These are phyloP conservation scores for Thaumatotibia leucotreta DNA, from an alignment of 1,140 invertebrate species.

Conservation along the genomic window DNA sequence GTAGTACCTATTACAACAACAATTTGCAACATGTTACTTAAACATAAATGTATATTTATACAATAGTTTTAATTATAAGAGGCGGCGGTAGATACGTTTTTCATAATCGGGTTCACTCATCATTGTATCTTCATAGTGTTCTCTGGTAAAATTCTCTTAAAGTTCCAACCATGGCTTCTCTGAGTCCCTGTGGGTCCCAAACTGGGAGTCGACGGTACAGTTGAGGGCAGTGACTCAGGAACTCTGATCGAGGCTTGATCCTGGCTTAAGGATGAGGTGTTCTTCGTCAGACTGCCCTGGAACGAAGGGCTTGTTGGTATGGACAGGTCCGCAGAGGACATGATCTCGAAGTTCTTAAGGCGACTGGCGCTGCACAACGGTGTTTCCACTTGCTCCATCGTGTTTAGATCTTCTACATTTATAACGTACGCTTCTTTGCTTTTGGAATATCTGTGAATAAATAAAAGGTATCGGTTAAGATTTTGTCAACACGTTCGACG, in stretches of 20 bases:
- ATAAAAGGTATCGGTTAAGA: not conserved
- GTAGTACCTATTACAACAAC: no score
- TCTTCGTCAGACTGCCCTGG: slow-evolving; percentile 32
- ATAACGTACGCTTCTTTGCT: slow-evolving; percentile 59
- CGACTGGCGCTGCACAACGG: slow-evolving; percentile 67
- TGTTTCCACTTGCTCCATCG: slow-evolving; percentile 62
- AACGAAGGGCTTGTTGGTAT: slow-evolving; percentile 32
- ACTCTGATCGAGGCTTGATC: slow-evolving; percentile 39
- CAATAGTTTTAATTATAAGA: no score
- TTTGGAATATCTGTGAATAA: slow-evolving; percentile 53
- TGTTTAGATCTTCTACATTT: slow-evolving; percentile 56
- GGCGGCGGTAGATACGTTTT: no score
- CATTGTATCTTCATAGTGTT: slow-evolving; percentile 19
- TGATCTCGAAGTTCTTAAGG: slow-evolving; percentile 57
- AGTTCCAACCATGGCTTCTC: slow-evolving; percentile 60
- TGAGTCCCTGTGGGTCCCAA: slow-evolving; percentile 45
- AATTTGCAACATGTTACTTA: no score
- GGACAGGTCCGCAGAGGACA: slow-evolving; percentile 41
- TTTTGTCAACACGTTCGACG: no score
- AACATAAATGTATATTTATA: no score
- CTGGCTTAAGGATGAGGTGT: slow-evolving; percentile 35
- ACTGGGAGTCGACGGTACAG: slow-evolving; percentile 41
- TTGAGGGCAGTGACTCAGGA: slow-evolving; percentile 46
- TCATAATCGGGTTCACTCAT: no score
- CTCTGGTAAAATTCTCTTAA: slow-evolving; percentile 43